Percentiles rank a stretch among this genome's conserved stretches.
Conservation (phyloP, 2,797 vertebrate species). For the Malurus splendens region DNA sequence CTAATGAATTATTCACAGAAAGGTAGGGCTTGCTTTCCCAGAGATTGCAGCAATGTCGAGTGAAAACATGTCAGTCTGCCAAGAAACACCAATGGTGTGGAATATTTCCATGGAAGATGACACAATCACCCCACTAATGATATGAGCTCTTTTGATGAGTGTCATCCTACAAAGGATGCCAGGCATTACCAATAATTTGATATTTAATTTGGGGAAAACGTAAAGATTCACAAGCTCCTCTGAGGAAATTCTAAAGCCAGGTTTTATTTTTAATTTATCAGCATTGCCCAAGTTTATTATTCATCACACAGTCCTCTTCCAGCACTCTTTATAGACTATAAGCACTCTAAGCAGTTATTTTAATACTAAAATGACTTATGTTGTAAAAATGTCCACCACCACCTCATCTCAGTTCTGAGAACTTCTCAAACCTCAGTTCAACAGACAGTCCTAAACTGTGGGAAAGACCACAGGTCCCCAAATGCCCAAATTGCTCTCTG, state of each 20-base stretch:
- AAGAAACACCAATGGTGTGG: conserved; percentile 18
- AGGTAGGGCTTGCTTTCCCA: not conserved
- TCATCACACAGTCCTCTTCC: not conserved
- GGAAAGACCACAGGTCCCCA: not conserved
- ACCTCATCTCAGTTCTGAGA: not conserved
- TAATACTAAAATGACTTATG: not conserved
- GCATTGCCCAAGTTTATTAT: not conserved
- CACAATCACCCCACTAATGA: not conserved
- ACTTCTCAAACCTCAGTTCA: not conserved
- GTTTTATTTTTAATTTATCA: conserved; percentile 11
- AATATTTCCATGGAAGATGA: conserved; percentile 11
- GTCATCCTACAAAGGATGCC: not conserved
- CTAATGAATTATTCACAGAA: conserved; percentile 3
- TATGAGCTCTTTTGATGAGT: not conserved
- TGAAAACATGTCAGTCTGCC: conserved; percentile 31
- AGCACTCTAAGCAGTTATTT: not conserved
- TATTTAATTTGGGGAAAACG: not conserved
- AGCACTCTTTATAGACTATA: not conserved
- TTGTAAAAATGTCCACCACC: not conserved
- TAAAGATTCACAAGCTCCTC: not conserved
- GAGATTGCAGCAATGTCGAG: conserved; percentile 33
- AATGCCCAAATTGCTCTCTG: not conserved
- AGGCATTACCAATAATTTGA: not conserved
- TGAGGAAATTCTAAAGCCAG: not conserved
- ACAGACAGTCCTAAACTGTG: not conserved